Evolutionary conservation across 2,797 vertebrate genomes (phyloP).

Genomic region (Chaunax sp.): DNA sequence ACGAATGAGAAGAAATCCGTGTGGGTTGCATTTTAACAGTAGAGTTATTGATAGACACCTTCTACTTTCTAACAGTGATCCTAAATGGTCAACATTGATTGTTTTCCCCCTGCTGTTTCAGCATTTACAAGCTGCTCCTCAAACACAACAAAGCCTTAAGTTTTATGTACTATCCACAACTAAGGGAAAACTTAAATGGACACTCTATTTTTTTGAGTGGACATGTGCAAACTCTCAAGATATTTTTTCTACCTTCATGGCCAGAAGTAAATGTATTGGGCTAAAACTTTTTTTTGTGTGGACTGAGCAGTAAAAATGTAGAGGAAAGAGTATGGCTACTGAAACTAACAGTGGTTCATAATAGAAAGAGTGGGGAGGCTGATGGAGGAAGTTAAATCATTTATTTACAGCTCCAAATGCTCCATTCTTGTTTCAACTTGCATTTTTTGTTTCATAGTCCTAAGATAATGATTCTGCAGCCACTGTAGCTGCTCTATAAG

Average conservation of each 20-base stretch:
- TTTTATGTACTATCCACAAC: not conserved
- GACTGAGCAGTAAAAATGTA: not conserved
- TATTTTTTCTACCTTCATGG: not conserved
- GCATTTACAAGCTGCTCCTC: not conserved
- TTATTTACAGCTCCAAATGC: conserved; percentile 37
- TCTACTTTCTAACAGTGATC: conserved; percentile 13
- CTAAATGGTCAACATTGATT: conserved; percentile 40
- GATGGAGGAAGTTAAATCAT: conserved; percentile 21
- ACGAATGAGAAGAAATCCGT: not conserved
- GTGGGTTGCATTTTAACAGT: conserved; percentile 16
- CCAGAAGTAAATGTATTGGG: not conserved
- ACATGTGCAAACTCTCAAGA: not conserved
- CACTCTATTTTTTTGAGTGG: no score
- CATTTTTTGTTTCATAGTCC: conserved; percentile 3
- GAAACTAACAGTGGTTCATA: conserved; percentile 7
- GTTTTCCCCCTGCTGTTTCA: not conserved
- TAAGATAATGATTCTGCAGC: not conserved
- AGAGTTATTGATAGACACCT: conserved; percentile 8
- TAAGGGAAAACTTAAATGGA: not conserved
- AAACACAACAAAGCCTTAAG: not conserved
- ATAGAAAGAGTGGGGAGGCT: conserved; percentile 7
- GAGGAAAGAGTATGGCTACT: not conserved
- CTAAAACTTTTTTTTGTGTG: not conserved
- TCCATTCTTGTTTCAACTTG: conserved; percentile 10
- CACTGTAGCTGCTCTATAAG: not conserved